Evolutionary conservation across 1,140 invertebrate species (phyloP).

Genomic region (Microvelia longipes): DNA sequence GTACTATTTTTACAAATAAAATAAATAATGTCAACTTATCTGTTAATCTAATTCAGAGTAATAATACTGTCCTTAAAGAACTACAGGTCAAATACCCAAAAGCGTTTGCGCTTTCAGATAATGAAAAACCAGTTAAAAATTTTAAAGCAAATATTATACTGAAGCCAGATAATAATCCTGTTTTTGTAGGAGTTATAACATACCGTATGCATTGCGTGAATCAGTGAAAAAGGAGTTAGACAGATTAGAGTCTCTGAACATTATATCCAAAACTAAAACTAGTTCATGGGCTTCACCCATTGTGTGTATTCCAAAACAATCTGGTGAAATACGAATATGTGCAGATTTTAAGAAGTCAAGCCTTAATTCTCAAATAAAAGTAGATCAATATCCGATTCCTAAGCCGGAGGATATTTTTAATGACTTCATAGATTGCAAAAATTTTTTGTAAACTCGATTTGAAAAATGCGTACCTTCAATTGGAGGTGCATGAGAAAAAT

Average conservation of each 20-base stretch:
- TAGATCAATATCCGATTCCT: not conserved
- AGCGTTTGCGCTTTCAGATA: not conserved
- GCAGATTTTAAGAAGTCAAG: not conserved
- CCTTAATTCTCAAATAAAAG: not conserved
- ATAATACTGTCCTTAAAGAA: not conserved
- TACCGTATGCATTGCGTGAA: not conserved
- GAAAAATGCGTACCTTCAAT: conserved; percentile 29
- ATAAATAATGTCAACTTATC: not conserved
- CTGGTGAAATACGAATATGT: not conserved
- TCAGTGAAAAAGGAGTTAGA: not conserved
- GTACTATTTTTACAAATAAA: not conserved
- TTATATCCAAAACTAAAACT: not conserved
- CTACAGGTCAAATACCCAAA: not conserved
- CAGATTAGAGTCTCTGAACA: not conserved
- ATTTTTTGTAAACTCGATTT: conserved; percentile 28
- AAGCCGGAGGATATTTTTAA: conserved; percentile 8
- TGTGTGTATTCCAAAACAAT: not conserved
- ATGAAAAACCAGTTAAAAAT: not conserved
- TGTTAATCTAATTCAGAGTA: not conserved
- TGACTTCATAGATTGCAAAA: conserved; percentile 10
- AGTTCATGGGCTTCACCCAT: conserved; percentile 5
- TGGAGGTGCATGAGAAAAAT: conserved; percentile 8
- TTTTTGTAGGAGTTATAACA: not conserved
- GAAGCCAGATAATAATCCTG: not conserved
- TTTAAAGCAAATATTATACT: not conserved